A percentile compares a stretch with the other conserved stretches of the same genome.
These are phyloP conservation scores for Parnassius glacialis DNA, from an alignment of 2,888 invertebrate species.

Conservation along the genomic window DNA sequence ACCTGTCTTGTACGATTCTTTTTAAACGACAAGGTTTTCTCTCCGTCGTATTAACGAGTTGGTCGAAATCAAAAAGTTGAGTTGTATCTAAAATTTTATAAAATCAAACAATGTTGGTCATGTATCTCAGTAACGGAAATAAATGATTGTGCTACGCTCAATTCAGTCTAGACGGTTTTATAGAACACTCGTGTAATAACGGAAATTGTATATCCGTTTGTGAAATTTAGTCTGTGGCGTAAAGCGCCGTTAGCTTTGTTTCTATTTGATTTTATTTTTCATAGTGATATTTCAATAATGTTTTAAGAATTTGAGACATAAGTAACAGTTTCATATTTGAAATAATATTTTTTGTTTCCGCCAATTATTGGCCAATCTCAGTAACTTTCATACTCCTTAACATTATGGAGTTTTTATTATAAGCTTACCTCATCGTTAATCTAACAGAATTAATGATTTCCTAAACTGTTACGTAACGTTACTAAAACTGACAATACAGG, in stretches of 20 bases:
- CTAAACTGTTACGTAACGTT: too few relatives aligned
- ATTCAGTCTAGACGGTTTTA: constrained; percentile 23
- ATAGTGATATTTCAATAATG: background rate
- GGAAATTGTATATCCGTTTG: constrained; percentile 26
- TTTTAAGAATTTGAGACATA: background rate
- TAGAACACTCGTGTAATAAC: constrained; percentile 18
- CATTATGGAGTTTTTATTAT: too few relatives aligned
- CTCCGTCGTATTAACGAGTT: too few relatives aligned
- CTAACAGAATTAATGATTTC: too few relatives aligned
- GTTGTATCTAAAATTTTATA: background rate
- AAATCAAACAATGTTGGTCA: constrained; percentile 15
- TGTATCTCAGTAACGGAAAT: constrained; percentile 19
- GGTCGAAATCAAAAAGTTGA: too few relatives aligned
- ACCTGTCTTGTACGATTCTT: too few relatives aligned
- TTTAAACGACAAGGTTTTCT: too few relatives aligned
- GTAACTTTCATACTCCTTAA: too few relatives aligned
- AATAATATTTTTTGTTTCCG: too few relatives aligned
- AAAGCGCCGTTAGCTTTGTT: constrained; percentile 6
- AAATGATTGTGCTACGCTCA: constrained; percentile 21
- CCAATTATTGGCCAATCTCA: background rate
- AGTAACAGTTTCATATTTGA: background rate
- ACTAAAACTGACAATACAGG: too few relatives aligned
- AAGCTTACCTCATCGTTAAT: too few relatives aligned
- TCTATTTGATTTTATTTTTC: background rate
- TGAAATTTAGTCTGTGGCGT: constrained; percentile 21